Percentiles rank a stretch among this genome's conserved stretches.
These are phyloP conservation scores for Zaprionus capensis DNA, from an alignment of 1,140 invertebrate genomes.

Conservation along the genomic window DNA sequence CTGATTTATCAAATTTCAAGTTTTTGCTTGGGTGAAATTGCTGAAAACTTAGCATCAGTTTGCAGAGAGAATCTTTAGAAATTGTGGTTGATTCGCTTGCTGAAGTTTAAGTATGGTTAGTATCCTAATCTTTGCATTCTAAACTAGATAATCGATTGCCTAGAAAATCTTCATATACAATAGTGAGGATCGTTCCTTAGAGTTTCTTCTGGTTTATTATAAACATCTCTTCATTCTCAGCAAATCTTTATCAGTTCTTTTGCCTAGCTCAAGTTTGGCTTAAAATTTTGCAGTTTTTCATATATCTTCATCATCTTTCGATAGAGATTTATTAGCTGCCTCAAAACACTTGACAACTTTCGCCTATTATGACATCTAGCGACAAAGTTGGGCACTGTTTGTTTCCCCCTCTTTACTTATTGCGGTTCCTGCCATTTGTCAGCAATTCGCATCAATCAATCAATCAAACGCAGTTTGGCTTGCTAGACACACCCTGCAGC, in stretches of 20 bases:
- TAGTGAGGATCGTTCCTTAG: fast-evolving
- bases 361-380: constrained; percentile 24
- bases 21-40: not conserved
- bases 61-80: no score
- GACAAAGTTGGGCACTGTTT: constrained; percentile 13
- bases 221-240: not conserved
- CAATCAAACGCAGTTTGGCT: constrained; percentile 4
- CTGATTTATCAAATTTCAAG: not conserved
- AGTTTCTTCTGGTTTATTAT: not conserved
- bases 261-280: not conserved
- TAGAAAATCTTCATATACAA: no score
- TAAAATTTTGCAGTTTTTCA: not conserved
- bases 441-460: constrained; percentile 31
- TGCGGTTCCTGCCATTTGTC: constrained; percentile 34
- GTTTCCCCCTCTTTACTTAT: not conserved
- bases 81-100: no score
- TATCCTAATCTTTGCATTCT: no score
- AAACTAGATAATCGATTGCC: no score
- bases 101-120: no score
- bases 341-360: constrained; percentile 17
- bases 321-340: not conserved
- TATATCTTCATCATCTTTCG: not conserved
- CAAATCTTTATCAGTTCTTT: not conserved
- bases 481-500: constrained; percentile 14
- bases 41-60: not conserved